A percentile compares a stretch with the other conserved stretches of the same genome.
These are phyloP conservation scores for Euzophera pinguis DNA, from an alignment of 2,888 invertebrate species.

Conservation along the genomic window DNA sequence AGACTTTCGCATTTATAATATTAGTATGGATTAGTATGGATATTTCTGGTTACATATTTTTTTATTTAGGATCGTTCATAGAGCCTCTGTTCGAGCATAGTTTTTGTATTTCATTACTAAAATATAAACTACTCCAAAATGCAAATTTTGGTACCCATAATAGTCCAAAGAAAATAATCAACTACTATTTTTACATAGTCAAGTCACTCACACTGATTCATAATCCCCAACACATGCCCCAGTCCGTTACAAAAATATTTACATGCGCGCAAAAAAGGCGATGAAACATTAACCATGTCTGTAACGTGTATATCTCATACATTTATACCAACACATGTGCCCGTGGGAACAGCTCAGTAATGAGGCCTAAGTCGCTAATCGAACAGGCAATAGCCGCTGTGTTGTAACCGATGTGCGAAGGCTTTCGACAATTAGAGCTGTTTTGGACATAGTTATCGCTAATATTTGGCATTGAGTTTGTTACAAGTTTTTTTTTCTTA, in stretches of 20 bases:
- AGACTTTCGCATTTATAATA: no score
- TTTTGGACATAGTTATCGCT: neutral
- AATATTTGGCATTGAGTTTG: neutral
- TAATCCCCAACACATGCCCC: neutral
- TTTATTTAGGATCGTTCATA: no score
- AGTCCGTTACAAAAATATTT: conserved; percentile 19
- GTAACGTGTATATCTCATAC: conserved; percentile 48
- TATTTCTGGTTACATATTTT: no score
- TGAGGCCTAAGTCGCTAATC: conserved; percentile 63
- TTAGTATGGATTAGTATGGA: no score
- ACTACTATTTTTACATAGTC: neutral
- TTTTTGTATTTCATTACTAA: no score
- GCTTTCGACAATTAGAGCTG: conserved; percentile 29
- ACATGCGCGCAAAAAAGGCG: conserved; percentile 38
- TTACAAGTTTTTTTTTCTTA: neutral
- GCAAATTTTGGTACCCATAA: neutral
- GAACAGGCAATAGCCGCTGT: conserved; percentile 37
- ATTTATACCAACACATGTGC: conserved; percentile 37
- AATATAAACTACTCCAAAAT: no score
- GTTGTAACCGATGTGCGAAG: conserved; percentile 21
- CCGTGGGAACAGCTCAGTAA: conserved; percentile 63
- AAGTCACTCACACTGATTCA: neutral
- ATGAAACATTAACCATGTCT: conserved; percentile 54
- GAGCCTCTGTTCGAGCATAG: no score
- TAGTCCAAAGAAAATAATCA: neutral